These are phyloP conservation scores for Tokudaia muenninki DNA, from an alignment of 2,797 vertebrate genomes.

Conservation along the genomic window DNA sequence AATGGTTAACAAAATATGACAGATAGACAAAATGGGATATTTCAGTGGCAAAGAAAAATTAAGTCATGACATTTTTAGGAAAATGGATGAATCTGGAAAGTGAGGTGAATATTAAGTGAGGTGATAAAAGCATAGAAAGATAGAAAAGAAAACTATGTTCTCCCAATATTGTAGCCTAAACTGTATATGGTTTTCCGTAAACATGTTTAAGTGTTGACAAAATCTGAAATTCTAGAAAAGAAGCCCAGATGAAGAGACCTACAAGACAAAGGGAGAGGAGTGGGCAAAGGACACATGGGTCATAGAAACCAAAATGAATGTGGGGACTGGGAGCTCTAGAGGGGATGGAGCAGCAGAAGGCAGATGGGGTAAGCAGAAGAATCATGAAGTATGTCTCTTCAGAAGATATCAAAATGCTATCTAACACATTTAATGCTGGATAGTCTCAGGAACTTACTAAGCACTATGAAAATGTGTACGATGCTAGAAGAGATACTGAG, in stretches of 20 bases:
- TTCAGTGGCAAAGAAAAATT: neutral
- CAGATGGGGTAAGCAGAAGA: neutral
- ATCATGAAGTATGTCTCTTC: too few species aligned
- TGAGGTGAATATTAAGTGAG: neutral
- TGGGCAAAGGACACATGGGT: neutral
- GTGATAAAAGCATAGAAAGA: neutral
- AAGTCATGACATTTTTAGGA: neutral
- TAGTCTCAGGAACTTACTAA: neutral
- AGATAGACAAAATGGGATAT: neutral
- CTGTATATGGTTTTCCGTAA: neutral
- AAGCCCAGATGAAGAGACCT: neutral
- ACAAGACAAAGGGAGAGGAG: too few species aligned
- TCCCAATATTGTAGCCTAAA: neutral
- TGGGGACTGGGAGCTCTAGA: neutral
- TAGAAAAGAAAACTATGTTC: neutral
- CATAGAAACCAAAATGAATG: neutral
- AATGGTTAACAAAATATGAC: neutral
- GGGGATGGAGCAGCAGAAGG: neutral
- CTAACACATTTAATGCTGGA: neutral
- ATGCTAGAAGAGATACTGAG: neutral
- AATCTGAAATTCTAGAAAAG: neutral
- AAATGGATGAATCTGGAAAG: neutral
- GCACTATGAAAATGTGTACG: neutral
- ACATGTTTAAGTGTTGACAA: neutral
- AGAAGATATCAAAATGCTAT: neutral